Base-by-base conservation (phyloP, 1,140 invertebrate genomes). In the Hyles euphorbiae region DNA sequence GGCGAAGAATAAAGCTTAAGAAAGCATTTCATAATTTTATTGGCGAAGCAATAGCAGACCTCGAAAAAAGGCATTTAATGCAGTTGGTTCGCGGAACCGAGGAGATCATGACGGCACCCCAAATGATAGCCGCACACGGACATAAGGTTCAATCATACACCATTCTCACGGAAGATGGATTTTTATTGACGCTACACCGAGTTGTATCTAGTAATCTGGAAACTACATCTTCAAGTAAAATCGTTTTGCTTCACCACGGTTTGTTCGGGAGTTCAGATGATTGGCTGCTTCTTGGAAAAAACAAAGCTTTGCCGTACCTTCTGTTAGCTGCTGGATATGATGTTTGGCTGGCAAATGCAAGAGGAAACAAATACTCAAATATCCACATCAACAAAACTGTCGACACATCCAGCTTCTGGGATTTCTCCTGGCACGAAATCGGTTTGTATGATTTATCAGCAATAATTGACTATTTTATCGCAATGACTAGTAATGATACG, bases 381-480 rank as follows among this genome's bases (percentile, higher is more conserved):
- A 86, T 82, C n/a, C 91, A 93, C 74, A 62, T 80, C 1, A 74
- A 62, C 8, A 70, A 90, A 5, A 78, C 82, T 5, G 71, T 89
- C 2, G 70, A 88, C 56, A 78, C 90, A 51, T 54, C 68, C 3
- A 68, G 87, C 46, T 94, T 91, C 68, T 94, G 93, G 93, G 85
- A 91, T 57, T 94, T 92, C 71, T 90, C 78, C 1, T 94, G 89
- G 82, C 91, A 94, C 71, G 92, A 95, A 80, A 93, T 94, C 90
- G 95, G 94, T 5, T 72, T 88, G 2, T 92, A 91, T 56, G 96
- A 97, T 86, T 65, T 96, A 50, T 94, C 95, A 33, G 92, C 94
- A 0, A 91, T 92, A 74, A 91, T 96, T 2, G 91, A 95, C 60
- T 91, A 93, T 56, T 90, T 95, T 32, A 74, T 92, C 55, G 74